Evolutionary conservation across 1,140 invertebrate genomes (phyloP).

Genomic region (Nasonia giraulti): DNA sequence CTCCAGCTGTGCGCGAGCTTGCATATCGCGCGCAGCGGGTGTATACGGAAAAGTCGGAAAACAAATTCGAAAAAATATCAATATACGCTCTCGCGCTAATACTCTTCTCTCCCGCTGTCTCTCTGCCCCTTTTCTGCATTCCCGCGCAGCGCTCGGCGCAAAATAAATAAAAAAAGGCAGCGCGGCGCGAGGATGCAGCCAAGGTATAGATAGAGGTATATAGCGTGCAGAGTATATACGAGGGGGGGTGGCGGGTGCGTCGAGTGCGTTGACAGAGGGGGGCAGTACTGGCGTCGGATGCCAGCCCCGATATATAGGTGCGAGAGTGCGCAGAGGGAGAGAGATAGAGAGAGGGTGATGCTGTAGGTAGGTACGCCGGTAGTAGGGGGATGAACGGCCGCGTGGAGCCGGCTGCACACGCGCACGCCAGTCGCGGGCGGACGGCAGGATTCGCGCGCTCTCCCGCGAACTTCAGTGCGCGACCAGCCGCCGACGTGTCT

Average conservation of each 20-base stretch:
- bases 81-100: background rate
- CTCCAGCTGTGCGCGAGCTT: too few species aligned
- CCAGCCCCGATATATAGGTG: background rate
- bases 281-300: conserved; percentile 15
- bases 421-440: conserved; percentile 29
- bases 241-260: conserved; percentile 1
- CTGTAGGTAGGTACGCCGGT: background rate
- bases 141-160: background rate
- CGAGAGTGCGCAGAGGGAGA: background rate
- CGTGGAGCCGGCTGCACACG: conserved; percentile 44
- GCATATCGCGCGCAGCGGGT: background rate
- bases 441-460: conserved; percentile 37
- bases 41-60: background rate
- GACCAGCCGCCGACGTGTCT: conserved; percentile 47
- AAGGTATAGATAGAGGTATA: background rate
- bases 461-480: conserved; percentile 43
- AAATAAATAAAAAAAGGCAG: conserved; percentile 22
- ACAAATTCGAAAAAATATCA: conserved; percentile 23
- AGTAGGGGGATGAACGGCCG: conserved; percentile 26
- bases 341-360: background rate
- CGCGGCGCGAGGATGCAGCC: background rate
- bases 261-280: conserved; percentile 47
- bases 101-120: background rate
- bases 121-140: background rate
- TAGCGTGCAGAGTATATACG: background rate